A percentile compares a stretch with the other conserved stretches of the same genome.
Conservation (phyloP, 2,797 vertebrate genomes). For the Sebastes kiyomatsui region DNA sequence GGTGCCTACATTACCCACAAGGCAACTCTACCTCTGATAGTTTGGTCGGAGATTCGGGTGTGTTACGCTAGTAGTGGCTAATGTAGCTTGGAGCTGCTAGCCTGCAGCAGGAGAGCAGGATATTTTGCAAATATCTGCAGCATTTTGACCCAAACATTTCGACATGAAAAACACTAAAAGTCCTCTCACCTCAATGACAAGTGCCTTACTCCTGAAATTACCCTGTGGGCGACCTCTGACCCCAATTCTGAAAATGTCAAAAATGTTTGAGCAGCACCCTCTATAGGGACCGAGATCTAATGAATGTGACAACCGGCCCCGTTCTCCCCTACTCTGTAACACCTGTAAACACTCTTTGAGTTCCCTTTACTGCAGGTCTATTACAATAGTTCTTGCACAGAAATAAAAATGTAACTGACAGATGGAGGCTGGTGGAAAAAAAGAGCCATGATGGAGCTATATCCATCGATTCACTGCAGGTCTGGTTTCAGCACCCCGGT, state of each 20-base stretch:
- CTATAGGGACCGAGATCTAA: not conserved
- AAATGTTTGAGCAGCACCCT: too few species aligned
- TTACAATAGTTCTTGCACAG: not conserved
- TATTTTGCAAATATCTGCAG: too few species aligned
- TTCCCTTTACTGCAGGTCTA: not conserved
- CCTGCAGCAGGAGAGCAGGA: not conserved
- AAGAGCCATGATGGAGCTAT: too few species aligned
- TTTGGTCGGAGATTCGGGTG: too few species aligned
- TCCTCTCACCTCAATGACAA: not conserved
- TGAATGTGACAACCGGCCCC: not conserved
- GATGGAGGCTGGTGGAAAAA: not conserved
- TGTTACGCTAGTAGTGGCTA: too few species aligned
- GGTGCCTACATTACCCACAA: too few species aligned
- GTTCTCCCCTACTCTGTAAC: not conserved
- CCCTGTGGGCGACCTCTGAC: not conserved
- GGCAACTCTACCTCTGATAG: too few species aligned
- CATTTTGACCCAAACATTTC: not conserved
- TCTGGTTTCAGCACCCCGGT: conserved; percentile 53
- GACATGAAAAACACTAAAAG: too few species aligned
- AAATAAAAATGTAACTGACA: not conserved
- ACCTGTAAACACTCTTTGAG: not conserved
- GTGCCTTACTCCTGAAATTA: not conserved
- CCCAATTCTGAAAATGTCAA: not conserved
- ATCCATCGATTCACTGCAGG: not conserved
- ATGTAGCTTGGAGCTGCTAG: too few species aligned